Conservation (phyloP, 2,888 invertebrate species). For the Cotesia congregata region DNA sequence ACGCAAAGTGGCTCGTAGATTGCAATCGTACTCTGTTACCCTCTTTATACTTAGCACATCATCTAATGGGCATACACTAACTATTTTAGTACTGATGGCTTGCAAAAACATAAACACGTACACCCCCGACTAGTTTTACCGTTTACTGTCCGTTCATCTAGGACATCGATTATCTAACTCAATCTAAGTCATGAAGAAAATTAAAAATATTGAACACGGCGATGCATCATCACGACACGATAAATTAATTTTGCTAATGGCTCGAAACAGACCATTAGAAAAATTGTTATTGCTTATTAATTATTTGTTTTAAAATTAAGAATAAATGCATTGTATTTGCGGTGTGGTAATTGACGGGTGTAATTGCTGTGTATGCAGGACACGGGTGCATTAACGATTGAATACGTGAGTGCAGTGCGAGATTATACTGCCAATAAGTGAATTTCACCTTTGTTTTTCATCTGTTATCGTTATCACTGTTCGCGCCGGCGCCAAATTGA, state of each 20-base stretch:
- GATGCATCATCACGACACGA: background rate
- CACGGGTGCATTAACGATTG: background rate
- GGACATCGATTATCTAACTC: background rate
- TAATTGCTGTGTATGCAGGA: background rate
- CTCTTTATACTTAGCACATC: conserved; percentile 22
- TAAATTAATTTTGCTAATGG: background rate
- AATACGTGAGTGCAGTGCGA: background rate
- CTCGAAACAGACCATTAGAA: background rate
- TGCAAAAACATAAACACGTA: background rate
- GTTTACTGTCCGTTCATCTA: background rate
- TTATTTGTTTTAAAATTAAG: background rate
- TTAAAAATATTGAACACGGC: background rate
- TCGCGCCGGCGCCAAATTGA: conserved; percentile 64
- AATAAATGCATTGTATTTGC: background rate
- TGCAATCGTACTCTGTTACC: conserved; percentile 58
- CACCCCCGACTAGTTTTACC: background rate
- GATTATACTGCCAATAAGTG: background rate
- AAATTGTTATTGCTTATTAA: background rate
- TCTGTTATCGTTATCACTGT: conserved; percentile 26
- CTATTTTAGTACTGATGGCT: background rate
- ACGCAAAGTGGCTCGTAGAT: conserved; percentile 67
- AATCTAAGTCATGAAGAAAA: background rate
- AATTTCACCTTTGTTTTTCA: background rate
- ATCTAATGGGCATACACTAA: background rate
- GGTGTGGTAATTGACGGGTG: background rate